Percentiles rank a stretch among this genome's conserved stretches.
Conservation (phyloP, 2,888 invertebrate genomes). For the Homarus gammarus region DNA sequence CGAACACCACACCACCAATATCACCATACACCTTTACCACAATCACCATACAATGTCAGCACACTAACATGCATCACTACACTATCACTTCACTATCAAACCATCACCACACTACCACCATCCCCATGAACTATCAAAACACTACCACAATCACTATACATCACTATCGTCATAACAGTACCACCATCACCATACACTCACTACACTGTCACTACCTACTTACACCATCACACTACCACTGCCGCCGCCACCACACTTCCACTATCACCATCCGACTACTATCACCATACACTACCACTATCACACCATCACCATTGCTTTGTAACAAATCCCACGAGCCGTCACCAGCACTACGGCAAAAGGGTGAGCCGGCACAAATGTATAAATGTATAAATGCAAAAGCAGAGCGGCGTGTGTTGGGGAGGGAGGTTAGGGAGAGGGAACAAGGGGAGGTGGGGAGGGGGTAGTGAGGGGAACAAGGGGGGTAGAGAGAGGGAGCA, state of each 20-base stretch:
- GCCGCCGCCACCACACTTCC: neutral
- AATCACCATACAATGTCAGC: too few species aligned
- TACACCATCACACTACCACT: neutral
- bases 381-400: conserved; percentile 40
- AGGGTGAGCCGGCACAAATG: conserved; percentile 27
- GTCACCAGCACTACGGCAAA: conserved; percentile 32
- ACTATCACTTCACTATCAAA: too few species aligned
- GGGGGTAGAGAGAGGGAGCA: neutral
- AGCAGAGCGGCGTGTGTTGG: conserved; percentile 26
- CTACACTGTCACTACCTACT: neutral
- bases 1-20: too few species aligned
- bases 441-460: conserved; percentile 16
- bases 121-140: neutral
- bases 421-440: conserved; percentile 19
- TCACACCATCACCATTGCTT: neutral
- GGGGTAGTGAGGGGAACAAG: neutral
- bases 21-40: too few species aligned
- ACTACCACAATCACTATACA: neutral
- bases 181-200: neutral
- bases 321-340: conserved; percentile 18
- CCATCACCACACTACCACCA: neutral
- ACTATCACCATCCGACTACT: neutral
- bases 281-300: neutral
- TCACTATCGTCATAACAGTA: neutral
- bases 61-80: too few species aligned